Conservation (phyloP, 2,113 vertebrate genomes). For the Lamprologus sp. region DNA sequence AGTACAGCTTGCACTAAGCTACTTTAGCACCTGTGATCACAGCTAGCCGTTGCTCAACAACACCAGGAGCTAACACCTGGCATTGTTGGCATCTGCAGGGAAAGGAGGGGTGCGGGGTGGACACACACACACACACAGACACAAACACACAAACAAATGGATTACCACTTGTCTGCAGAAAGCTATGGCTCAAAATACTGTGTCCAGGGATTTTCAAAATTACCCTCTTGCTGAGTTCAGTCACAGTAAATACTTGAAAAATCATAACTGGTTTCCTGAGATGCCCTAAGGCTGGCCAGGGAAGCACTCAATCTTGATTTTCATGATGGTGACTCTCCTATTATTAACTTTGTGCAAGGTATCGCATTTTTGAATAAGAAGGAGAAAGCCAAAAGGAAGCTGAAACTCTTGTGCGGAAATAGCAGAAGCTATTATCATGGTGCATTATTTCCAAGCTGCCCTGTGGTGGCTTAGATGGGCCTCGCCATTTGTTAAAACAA, state of each 20-base stretch:
- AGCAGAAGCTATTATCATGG: conserved; percentile 27
- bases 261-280: conserved; percentile 31
- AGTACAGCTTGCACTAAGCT: conserved; percentile 1
- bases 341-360: conserved; percentile 56
- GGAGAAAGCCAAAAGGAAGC: not conserved
- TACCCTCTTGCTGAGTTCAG: conserved; percentile 31
- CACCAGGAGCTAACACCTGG: conserved; percentile 25
- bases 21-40: conserved; percentile 33
- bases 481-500: not conserved
- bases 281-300: not conserved
- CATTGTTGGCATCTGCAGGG: conserved; percentile 7
- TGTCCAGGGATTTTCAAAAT: conserved; percentile 29
- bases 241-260: conserved; percentile 28
- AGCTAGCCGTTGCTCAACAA: not conserved
- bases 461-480: conserved; percentile 31
- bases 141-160: not conserved
- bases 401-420: conserved; percentile 2
- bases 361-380: conserved; percentile 17
- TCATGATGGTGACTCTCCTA: conserved; percentile 41
- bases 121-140: not conserved
- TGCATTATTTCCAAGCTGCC: conserved; percentile 33
- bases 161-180: not conserved
- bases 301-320: conserved; percentile 35
- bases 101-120: not conserved
- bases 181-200: not conserved